Evolutionary conservation across 1,140 invertebrate genomes (phyloP), one percentile per base, ranked within the genome.

Genomic region (Lineus longissimus): DNA sequence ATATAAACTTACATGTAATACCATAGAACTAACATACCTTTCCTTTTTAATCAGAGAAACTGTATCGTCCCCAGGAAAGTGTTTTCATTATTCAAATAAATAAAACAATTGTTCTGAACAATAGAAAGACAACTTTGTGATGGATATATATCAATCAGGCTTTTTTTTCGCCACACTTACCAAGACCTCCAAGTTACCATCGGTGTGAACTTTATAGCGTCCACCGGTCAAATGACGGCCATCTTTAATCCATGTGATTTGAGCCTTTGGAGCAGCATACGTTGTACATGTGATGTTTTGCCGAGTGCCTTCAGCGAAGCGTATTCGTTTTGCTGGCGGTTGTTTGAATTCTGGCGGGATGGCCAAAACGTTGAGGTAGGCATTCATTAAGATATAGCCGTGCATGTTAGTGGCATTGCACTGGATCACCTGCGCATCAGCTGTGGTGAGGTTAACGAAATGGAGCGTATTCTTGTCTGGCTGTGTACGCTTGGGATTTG

Each of bases 371-470:
- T 99, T 99, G 9, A 99, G 87, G 75, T 93, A 98, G 47, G 97
- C 92, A 85, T 99, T 95, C 76, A 94, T 94, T 83, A 96, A 99
- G 15, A 97, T 92, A 81, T 98, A 99, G 31, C 97, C 97, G 68
- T 94, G 86, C n/a, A 90, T 91, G 80, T 98, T 99, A 63, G 95
- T 97, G 0, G 95, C 96, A 84, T 99, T 99, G 82, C 97, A 99
- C 55, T 97, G 95, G 76, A 97, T 95, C 81, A 98, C 97, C 63
- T 94, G 95, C 6, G 95, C 97, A 80, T 99, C 97, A 45, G 86
- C 71, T 79, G 94, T 94, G n/a, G 86, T 84, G 19, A 99, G 82
- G 70, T 90, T 89, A 13, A 88, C 86, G 65, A 98, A 92, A 1
- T 88, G 85, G 47, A 99, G 91, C 36, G 86, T 88, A 76, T 94